Conservation (phyloP, 2,797 vertebrate species). For the Phoxinus dragarum region DNA sequence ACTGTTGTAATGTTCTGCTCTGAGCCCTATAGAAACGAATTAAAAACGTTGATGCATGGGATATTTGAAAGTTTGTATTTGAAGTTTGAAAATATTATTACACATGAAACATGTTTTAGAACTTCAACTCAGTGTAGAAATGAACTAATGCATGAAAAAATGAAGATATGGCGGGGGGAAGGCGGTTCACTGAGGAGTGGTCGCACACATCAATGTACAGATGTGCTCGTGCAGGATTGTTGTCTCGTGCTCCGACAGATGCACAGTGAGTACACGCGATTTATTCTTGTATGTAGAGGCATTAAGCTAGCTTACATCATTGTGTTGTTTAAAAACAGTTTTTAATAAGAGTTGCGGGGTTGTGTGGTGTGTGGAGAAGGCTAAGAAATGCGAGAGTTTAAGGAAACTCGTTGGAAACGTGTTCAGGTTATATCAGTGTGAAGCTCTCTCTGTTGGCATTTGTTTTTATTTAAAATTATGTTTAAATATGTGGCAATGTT, state of each 20-base stretch:
- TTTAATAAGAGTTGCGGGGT: background rate
- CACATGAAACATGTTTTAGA: background rate
- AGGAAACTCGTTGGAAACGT: background rate
- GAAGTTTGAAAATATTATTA: background rate
- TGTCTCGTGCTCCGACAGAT: background rate
- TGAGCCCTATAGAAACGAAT: background rate
- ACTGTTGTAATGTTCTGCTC: background rate
- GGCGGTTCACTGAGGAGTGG: conserved; percentile 7
- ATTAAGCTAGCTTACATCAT: background rate
- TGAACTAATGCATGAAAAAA: background rate
- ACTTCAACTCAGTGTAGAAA: too few relatives aligned
- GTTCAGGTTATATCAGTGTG: background rate
- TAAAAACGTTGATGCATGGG: too few relatives aligned
- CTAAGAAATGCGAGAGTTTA: too few relatives aligned
- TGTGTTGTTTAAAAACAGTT: background rate
- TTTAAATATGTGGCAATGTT: background rate
- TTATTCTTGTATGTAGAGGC: background rate
- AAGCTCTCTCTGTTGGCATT: background rate
- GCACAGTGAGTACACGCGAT: conserved; percentile 3
- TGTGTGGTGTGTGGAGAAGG: background rate
- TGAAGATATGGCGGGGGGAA: background rate
- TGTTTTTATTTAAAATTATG: background rate
- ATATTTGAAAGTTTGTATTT: too few relatives aligned
- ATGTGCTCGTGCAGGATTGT: background rate
- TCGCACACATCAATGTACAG: background rate